These are phyloP conservation scores for Rana temporaria DNA, from an alignment of 2,113 vertebrate species.

Conservation along the genomic window DNA sequence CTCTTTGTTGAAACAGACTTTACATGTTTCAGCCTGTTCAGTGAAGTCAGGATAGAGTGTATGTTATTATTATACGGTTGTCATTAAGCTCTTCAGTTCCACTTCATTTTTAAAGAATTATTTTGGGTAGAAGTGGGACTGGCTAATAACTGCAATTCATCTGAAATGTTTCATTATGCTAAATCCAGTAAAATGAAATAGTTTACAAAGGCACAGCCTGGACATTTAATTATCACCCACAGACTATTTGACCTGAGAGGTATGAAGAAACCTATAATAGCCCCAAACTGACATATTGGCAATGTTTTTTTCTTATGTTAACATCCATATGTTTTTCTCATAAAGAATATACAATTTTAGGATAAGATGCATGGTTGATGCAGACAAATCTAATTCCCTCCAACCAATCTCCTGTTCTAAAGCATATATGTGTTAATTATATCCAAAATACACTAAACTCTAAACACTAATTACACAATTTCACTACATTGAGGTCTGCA, in stretches of 20 bases:
- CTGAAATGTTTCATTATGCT: background rate
- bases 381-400: too few species aligned
- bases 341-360: too few species aligned
- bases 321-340: too few species aligned
- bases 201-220: background rate
- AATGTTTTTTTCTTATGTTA: too few species aligned
- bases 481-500: too few species aligned
- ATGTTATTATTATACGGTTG: background rate
- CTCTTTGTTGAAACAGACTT: background rate
- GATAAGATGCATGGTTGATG: too few species aligned
- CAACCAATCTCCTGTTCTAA: too few species aligned
- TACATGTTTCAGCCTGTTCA: background rate
- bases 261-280: background rate
- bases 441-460: too few species aligned
- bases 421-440: too few species aligned
- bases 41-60: background rate
- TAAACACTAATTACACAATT: too few species aligned
- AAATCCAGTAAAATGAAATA: background rate
- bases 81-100: background rate
- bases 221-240: background rate
- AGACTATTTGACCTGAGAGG: background rate
- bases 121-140: background rate
- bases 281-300: background rate
- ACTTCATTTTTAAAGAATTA: slow-evolving; percentile 13
- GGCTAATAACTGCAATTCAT: background rate